Conservation (phyloP, 2,888 invertebrate genomes). For the Drosophila cracens region DNA sequence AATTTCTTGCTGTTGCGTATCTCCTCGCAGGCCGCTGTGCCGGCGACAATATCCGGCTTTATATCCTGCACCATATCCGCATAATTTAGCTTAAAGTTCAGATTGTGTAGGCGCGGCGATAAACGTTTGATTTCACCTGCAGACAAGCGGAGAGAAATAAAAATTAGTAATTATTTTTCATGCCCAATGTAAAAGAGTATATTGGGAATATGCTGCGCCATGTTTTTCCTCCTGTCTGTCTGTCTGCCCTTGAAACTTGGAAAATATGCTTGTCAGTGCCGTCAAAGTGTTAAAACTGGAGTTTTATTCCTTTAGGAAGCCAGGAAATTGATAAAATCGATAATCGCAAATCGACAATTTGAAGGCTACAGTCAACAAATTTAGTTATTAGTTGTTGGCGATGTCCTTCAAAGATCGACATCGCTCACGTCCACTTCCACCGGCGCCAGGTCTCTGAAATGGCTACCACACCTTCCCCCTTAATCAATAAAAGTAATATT, state of each 20-base stretch:
- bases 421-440: too few species aligned
- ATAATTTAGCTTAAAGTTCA: constrained; percentile 95
- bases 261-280: not conserved
- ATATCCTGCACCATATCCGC: constrained; percentile 90
- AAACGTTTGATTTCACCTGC: constrained; percentile 93
- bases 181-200: not conserved
- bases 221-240: not conserved
- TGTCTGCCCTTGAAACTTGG: not conserved
- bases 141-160: not conserved
- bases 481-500: not conserved
- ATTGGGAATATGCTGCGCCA: not conserved
- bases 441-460: too few species aligned
- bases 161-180: not conserved
- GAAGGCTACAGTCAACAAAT: not conserved
- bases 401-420: too few species aligned
- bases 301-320: too few species aligned
- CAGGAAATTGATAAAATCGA: too few species aligned
- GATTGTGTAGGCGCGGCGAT: constrained; percentile 93
- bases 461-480: too few species aligned
- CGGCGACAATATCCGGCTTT: constrained; percentile 93
- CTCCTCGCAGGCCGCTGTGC: constrained; percentile 98
- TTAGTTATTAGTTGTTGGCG: too few species aligned
- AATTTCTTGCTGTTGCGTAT: constrained; percentile 95
- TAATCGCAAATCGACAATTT: not conserved
- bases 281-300: too few species aligned